Evolutionary conservation across 2,113 vertebrate genomes (phyloP), one percentile per base, ranked within the genome.

Genomic region (Gnathonemus longibarbis): DNA sequence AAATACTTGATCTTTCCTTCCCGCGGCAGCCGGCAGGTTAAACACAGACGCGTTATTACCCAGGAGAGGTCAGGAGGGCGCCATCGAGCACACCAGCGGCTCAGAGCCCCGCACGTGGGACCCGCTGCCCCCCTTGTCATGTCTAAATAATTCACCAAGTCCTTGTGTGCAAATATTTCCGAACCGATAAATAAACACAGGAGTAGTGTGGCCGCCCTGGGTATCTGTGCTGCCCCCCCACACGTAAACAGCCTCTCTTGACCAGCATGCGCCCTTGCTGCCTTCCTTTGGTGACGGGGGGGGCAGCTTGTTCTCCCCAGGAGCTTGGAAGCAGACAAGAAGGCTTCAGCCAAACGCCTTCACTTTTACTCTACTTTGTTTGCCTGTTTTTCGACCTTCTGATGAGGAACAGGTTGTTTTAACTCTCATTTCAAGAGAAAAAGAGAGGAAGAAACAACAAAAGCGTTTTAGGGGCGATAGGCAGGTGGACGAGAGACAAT

Each of bases 331-430:
- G 93, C 19, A 93, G 93, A 93, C 91, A 93, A 91, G 92, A 94
- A 93, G 92, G 90, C 92, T 91, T 92, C 85, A 90, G 90, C 88
- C 83, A 31, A 52, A 90, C 13, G 89, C 91, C 53, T 86, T 94
- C 93, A 94, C 95, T 94, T 95, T 96, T 95, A 91, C 92, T 95
- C 94, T 92, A 86, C 77, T 93, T 92, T 94, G 94, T 42, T 90
- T 77, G 88, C 90, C 84, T 95, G 95, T 95, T 95, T 95, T 95
- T 95, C 95, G 96, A 95, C 96, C 96, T 96, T 96, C 95, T 94
- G 90, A 93, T 94, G 95, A 92, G 95, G 96, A 96, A 96, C 95
- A 95, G 91, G 91, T 93, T 94, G 95, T 96, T 96, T 95, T 92
- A 95, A 80, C 93, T 93, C 92, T 94, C 93, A 95, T 95, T 96